Evolutionary conservation across 2,797 vertebrate species (phyloP).

Genomic region (Parotocinclus haroldoi): DNA sequence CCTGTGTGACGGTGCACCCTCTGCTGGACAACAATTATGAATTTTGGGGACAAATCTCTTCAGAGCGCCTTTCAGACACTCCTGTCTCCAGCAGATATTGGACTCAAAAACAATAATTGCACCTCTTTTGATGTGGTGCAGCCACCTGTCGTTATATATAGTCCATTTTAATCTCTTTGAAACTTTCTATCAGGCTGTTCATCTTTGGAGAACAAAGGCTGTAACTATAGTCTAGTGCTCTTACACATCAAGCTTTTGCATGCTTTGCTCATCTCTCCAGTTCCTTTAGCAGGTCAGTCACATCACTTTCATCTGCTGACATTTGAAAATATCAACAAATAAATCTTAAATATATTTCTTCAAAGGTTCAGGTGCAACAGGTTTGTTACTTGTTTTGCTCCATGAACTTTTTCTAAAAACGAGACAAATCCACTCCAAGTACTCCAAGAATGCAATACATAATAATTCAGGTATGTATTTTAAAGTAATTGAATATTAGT

Average conservation of each 20-base stretch:
- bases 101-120: constrained; percentile 41
- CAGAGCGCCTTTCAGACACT: constrained; percentile 22
- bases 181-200: constrained; percentile 34
- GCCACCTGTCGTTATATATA: constrained; percentile 41
- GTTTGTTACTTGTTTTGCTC: constrained; percentile 15
- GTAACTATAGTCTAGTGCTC: constrained; percentile 27
- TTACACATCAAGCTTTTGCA: constrained; percentile 33
- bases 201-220: constrained; percentile 41
- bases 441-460: not conserved
- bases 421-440: constrained; percentile 5
- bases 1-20: too few relatives aligned
- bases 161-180: constrained; percentile 50
- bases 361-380: constrained; percentile 46
- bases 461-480: not conserved
- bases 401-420: not conserved
- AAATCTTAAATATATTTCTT: constrained; percentile 38
- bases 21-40: too few relatives aligned
- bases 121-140: constrained; percentile 44
- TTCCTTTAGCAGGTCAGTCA: constrained; percentile 30
- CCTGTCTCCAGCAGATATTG: constrained; percentile 26
- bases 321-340: constrained; percentile 52
- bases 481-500: not conserved
- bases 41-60: constrained; percentile 31
- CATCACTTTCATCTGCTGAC: constrained; percentile 51
- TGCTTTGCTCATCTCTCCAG: constrained; percentile 20